Evolutionary conservation across 2,113 vertebrate species (phyloP).

Genomic region (Aphyosemion australe): DNA sequence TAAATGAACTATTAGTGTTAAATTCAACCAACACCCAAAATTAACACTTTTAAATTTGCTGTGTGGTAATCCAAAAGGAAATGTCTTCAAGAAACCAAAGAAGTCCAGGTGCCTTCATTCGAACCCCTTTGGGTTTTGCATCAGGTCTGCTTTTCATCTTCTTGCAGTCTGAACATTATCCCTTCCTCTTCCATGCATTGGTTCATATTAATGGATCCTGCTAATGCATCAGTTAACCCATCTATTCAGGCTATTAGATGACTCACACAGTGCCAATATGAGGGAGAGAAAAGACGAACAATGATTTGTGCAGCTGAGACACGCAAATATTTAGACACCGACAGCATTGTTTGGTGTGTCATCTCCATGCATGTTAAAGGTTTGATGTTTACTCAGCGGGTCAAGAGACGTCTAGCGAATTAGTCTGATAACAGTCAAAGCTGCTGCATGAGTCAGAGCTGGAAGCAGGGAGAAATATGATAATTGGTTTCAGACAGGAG

Average conservation of each 20-base stretch:
- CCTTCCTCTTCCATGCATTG: not conserved
- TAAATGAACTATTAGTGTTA: no score
- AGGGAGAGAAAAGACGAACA: constrained; percentile 12
- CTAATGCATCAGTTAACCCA: constrained; percentile 22
- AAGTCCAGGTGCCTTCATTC: no score
- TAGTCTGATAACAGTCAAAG: constrained; percentile 16
- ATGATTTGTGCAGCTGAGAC: constrained; percentile 24
- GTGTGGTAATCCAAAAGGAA: no score
- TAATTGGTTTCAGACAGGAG: not conserved
- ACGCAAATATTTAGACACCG: constrained; percentile 30
- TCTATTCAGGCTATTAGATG: constrained; percentile 24
- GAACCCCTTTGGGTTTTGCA: no score
- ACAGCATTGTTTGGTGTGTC: constrained; percentile 34
- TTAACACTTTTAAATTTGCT: no score
- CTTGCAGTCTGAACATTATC: not conserved
- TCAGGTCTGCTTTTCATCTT: not conserved
- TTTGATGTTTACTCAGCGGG: constrained; percentile 31
- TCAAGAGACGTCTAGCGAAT: constrained; percentile 35
- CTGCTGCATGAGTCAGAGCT: constrained; percentile 21
- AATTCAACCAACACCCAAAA: no score
- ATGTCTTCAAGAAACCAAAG: no score
- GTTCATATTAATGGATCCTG: constrained; percentile 8
- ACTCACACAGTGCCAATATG: constrained; percentile 20
- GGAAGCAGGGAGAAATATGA: constrained; percentile 1
- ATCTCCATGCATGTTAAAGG: constrained; percentile 15